These are phyloP conservation scores for Euplagia quadripunctaria DNA, from an alignment of 2,888 invertebrate genomes.

Conservation along the genomic window DNA sequence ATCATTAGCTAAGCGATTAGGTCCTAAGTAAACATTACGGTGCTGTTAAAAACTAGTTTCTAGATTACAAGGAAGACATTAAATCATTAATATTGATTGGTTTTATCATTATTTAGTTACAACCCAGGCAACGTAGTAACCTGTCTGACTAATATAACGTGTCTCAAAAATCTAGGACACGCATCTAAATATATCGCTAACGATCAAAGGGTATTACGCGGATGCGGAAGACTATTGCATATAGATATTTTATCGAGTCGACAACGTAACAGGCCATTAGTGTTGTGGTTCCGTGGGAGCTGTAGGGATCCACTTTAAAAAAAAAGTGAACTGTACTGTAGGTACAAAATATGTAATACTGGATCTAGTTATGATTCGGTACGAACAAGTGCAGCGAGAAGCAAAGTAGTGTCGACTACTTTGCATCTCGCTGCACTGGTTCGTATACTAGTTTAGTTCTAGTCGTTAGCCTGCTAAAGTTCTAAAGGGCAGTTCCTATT, in stretches of 20 bases:
- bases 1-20: not conserved
- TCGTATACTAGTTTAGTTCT: too few species aligned
- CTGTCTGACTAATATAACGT: slow-evolving; percentile 52
- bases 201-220: slow-evolving; percentile 72
- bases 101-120: slow-evolving; percentile 8
- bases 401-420: too few species aligned
- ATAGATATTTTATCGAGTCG: slow-evolving; percentile 73
- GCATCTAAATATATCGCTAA: slow-evolving; percentile 55
- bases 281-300: slow-evolving; percentile 52
- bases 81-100: not conserved
- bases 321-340: too few species aligned
- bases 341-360: too few species aligned
- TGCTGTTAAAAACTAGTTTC: not conserved
- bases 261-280: slow-evolving; percentile 66
- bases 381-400: too few species aligned
- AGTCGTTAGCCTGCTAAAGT: too few species aligned
- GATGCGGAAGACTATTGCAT: slow-evolving; percentile 67
- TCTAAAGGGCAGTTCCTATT: too few species aligned
- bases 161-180: slow-evolving; percentile 58
- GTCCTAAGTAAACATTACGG: not conserved
- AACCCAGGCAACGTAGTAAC: slow-evolving; percentile 36
- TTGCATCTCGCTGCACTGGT: too few species aligned
- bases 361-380: too few species aligned
- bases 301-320: not conserved
- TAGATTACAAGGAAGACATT: not conserved